Evolutionary conservation across 2,888 invertebrate species (phyloP).

Genomic region (Xestobium rufovillosum): DNA sequence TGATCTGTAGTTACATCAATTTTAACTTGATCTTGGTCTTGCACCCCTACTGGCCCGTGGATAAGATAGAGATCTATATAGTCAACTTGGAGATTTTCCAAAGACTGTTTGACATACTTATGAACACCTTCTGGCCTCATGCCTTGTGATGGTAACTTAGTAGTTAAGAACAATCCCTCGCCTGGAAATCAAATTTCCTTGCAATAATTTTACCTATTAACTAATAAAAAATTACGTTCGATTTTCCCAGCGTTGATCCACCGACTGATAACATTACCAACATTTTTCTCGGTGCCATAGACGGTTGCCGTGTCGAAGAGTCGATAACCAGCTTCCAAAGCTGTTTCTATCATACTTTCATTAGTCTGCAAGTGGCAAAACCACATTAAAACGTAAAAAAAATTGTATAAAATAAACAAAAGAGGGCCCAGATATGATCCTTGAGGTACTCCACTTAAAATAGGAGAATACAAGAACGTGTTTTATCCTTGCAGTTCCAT

Average conservation of each 20-base stretch:
- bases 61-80: conserved; percentile 79
- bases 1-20: conserved; percentile 62
- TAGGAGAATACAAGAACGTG: no score
- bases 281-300: conserved; percentile 67
- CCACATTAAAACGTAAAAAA: conserved; percentile 7
- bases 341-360: conserved; percentile 59
- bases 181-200: no score
- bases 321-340: conserved; percentile 70
- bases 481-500: no score
- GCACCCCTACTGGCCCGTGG: conserved; percentile 64
- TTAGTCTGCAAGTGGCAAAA: conserved; percentile 53
- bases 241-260: conserved; percentile 60
- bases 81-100: conserved; percentile 61
- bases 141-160: conserved; percentile 67
- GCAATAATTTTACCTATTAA: not conserved
- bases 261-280: conserved; percentile 64
- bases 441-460: no score
- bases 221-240: conserved; percentile 24
- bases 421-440: no score
- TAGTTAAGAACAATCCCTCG: conserved; percentile 76
- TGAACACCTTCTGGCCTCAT: conserved; percentile 54
- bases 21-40: conserved; percentile 56
- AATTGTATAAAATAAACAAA: no score
- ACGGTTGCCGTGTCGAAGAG: conserved; percentile 76
- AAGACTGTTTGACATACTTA: conserved; percentile 58